Percentiles rank a stretch among this genome's conserved stretches.
Evolutionary conservation across 2,797 vertebrate genomes (phyloP).

Genomic region (Saxicola maurus): DNA sequence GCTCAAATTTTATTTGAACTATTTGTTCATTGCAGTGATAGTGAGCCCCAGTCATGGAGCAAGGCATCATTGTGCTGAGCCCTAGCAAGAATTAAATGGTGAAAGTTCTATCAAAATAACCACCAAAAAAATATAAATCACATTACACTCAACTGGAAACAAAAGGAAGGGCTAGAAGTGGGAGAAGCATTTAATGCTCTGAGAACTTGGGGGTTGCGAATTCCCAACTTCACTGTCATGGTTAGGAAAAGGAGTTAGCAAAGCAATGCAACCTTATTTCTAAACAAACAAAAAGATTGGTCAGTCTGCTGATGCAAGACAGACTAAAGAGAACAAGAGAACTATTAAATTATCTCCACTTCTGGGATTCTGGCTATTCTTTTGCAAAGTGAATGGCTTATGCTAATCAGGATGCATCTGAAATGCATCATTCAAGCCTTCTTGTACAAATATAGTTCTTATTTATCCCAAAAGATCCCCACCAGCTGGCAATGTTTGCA

Average conservation of each 20-base stretch:
- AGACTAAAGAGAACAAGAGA: slow-evolving; percentile 26
- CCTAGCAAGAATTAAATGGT: background rate
- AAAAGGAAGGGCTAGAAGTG: background rate
- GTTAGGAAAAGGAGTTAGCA: background rate
- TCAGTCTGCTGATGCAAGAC: background rate
- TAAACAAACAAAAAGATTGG: slow-evolving; percentile 12
- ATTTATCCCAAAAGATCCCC: slow-evolving; percentile 57
- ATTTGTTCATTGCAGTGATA: background rate
- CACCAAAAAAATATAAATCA: background rate
- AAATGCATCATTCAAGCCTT: slow-evolving; percentile 47
- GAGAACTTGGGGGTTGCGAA: background rate
- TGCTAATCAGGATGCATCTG: slow-evolving; percentile 55
- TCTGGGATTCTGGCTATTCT: slow-evolving; percentile 44
- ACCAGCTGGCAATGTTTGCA: slow-evolving; percentile 63
- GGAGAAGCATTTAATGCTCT: background rate
- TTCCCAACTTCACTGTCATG: background rate
- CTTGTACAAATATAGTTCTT: slow-evolving; percentile 54
- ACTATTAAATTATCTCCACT: slow-evolving; percentile 54
- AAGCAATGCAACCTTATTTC: background rate
- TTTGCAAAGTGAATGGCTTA: slow-evolving; percentile 44
- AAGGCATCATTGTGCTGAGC: background rate
- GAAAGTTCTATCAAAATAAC: background rate
- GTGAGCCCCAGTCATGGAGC: background rate
- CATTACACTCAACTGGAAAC: background rate
- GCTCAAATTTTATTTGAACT: background rate